Conservation (phyloP, 2,113 vertebrate genomes). For the Engystomops pustulosus region DNA sequence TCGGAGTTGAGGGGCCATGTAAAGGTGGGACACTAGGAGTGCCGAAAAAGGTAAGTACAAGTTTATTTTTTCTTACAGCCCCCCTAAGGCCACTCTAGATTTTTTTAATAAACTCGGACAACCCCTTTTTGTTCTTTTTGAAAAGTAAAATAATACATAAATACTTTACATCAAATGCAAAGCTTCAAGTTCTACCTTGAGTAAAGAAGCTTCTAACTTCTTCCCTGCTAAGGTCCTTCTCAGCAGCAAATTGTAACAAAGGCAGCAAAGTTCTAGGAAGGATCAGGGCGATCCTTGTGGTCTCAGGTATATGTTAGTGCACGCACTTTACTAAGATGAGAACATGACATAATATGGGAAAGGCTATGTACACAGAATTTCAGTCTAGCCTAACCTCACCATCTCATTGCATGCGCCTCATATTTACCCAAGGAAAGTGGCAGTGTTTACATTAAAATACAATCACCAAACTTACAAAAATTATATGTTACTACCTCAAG, state of each 20-base stretch:
- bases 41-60: no score
- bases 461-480: neutral
- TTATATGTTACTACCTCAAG: neutral
- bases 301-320: constrained; percentile 13
- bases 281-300: neutral
- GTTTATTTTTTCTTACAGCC: no score
- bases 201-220: neutral
- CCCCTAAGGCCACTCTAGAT: no score
- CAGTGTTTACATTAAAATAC: constrained; percentile 40
- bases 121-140: neutral
- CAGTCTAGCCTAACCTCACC: neutral
- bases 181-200: neutral
- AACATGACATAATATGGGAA: neutral
- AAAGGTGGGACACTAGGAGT: no score
- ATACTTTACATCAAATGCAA: neutral
- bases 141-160: constrained; percentile 18
- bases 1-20: no score
- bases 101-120: no score
- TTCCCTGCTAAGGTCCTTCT: neutral
- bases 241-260: neutral
- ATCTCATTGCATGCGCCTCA: constrained; percentile 1
- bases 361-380: constrained; percentile 15
- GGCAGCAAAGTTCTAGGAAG: neutral
- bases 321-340: neutral
- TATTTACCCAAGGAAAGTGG: constrained; percentile 21